These are phyloP conservation scores for Connochaetes taurinus DNA, from an alignment of 2,113 vertebrate genomes.

Conservation along the genomic window DNA sequence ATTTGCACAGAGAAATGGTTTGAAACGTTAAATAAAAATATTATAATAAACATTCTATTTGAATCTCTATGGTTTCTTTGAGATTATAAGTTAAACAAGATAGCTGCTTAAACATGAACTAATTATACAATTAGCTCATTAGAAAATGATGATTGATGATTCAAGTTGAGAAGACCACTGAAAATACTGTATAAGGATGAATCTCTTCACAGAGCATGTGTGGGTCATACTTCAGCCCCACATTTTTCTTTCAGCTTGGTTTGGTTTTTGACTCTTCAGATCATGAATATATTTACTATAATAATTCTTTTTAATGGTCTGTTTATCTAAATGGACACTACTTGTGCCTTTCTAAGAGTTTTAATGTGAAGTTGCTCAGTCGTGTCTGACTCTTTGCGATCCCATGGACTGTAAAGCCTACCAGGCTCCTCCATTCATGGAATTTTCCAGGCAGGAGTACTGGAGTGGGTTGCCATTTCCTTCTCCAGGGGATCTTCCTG, in stretches of 20 bases:
- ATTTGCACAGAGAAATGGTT: background rate
- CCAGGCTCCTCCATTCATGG: background rate
- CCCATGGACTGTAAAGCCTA: background rate
- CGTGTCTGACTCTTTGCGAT: accelerated
- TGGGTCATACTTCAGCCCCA: background rate
- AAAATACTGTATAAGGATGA: background rate
- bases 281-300: background rate
- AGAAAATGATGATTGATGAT: background rate
- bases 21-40: background rate
- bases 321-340: background rate
- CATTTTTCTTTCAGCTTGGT: background rate
- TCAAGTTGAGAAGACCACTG: background rate
- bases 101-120: background rate
- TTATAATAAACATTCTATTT: background rate
- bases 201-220: background rate
- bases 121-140: constrained; percentile 4
- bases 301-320: background rate
- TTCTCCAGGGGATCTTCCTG: background rate
- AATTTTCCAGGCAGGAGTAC: background rate
- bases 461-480: background rate
- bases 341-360: background rate
- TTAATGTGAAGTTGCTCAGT: background rate
- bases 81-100: background rate
- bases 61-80: background rate
- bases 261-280: background rate